Base-by-base conservation (phyloP, 2,888 invertebrate species). In the Belgica antarctica region DNA sequence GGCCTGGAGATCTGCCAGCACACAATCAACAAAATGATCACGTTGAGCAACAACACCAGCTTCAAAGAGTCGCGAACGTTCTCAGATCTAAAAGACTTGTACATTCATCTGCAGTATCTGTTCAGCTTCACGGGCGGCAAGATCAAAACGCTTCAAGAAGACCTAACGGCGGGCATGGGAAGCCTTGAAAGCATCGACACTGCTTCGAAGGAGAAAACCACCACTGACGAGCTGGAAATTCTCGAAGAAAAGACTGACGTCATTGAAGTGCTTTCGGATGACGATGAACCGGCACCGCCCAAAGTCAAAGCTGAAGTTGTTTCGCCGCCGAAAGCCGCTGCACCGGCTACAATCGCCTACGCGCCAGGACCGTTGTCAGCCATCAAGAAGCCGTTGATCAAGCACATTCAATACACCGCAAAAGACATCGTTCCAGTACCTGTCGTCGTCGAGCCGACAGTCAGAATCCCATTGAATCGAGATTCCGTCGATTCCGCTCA, bases 1-100 rank as follows among this genome's bases (percentile, higher is more conserved):
- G 77, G 78, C 17, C 77, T 79, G 77, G 79, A 80, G 62, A 79
- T 80, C 66, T 80, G 79, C 70, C 78, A 78, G 12, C 81, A 80
- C 74, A 75, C 80, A 3, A 78, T 77, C 12, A 77, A 77, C 7
- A 80, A 80, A 70, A 61, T 70, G 59, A 68, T 78, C 63, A 79
- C 79, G 0, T 73, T 80, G 1, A 80, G 79, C 15, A 78, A 78
- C 72, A 79, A 80, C 46, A 80, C 79, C 74, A 79, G 80, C 0
- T 80, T 80, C 71, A 80, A 79, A 72, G 76, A 77, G 63, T 81
- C 77, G 0, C 76, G 75, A 19, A 78, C 75, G 71, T 76, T 76
- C 71, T 74, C 76, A 34, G 80, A 80, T 73, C 76, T 80, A 2
- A 80, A 80, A 71, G 80, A 81, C 71, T 73, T 80, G 1, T 79